Evolutionary conservation across 2,888 invertebrate species (phyloP), one percentile per base, ranked within the genome.

Genomic region (Pristionchus mayeri): DNA sequence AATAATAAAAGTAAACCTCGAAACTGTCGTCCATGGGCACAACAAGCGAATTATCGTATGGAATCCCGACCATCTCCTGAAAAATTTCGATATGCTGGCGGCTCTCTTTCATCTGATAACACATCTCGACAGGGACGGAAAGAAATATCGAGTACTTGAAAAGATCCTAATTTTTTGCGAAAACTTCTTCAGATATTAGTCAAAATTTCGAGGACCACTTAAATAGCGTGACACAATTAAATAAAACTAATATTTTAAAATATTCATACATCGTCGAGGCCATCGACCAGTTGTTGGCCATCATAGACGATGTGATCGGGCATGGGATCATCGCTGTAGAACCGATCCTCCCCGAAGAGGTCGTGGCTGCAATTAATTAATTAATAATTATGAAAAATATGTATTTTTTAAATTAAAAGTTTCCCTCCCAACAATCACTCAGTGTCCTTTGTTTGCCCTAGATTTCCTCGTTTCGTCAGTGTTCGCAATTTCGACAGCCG

Each of bases 1-100:
- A n/a, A n/a, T n/a, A n/a, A n/a, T n/a, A n/a, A n/a, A n/a, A n/a
- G n/a, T n/a, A n/a, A n/a, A n/a, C n/a, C n/a, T n/a, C n/a, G n/a
- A n/a, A n/a, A n/a, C n/a, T n/a, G 30, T 82, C 82, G 50, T 82
- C 82, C 63, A 82, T 82, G 7, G 82, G 82, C 34, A 82, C 82
- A 16, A 48, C 34, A n/a, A 82, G 82, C 27, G 82, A 82, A 44
- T 82, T 82, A 40, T 82, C 82, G 52, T 48, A 63, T 6, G 18
- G 67, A 21, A 82, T 82, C 24, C 67, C 82, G n/a, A 18, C n/a
- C 30, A 82, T 16, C 4, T 44, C 82, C 82, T 67, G 50, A 21
- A 50, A 48, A 30, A 44, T 37, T 21, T n/a, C n/a, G 60, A 34
- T 21, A 18, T n/a, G n/a, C n/a, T n/a, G n/a, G n/a, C n/a, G n/a